Evolutionary conservation across 2,888 invertebrate genomes (phyloP).

Genomic region (Meloe dianella): DNA sequence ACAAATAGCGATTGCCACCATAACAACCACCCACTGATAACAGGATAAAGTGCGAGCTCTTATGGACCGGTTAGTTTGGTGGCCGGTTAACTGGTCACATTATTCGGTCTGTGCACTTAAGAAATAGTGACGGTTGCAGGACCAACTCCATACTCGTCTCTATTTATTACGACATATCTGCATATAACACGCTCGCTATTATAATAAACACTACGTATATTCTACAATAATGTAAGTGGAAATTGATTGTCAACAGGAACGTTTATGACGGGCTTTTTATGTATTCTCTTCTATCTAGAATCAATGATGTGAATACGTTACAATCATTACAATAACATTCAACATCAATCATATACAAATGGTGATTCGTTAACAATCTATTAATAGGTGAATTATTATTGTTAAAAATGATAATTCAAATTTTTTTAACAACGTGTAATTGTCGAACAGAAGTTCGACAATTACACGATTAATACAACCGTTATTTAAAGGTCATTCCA

Average conservation of each 20-base stretch:
- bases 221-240: not conserved
- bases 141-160: slow-evolving; percentile 27
- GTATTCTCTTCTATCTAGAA: too few species aligned
- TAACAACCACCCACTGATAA: not conserved
- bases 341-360: not conserved
- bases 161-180: not conserved
- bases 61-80: slow-evolving; percentile 30
- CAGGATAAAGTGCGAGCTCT: not conserved
- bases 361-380: too few species aligned
- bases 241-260: slow-evolving; percentile 1
- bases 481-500: too few species aligned
- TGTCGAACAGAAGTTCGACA: too few species aligned
- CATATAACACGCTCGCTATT: not conserved
- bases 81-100: slow-evolving; percentile 33
- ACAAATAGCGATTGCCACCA: not conserved
- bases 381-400: not conserved
- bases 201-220: too few species aligned
- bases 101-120: slow-evolving; percentile 36
- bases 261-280: not conserved
- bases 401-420: not conserved
- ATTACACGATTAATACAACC: slow-evolving; percentile 1
- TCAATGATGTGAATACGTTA: too few species aligned
- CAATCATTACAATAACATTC: not conserved
- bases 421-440: not conserved
- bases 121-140: slow-evolving; percentile 8